Evolutionary conservation across 1,140 invertebrate genomes (phyloP), one percentile per base, ranked within the genome.

Genomic region (Piezodorus guildinii): DNA sequence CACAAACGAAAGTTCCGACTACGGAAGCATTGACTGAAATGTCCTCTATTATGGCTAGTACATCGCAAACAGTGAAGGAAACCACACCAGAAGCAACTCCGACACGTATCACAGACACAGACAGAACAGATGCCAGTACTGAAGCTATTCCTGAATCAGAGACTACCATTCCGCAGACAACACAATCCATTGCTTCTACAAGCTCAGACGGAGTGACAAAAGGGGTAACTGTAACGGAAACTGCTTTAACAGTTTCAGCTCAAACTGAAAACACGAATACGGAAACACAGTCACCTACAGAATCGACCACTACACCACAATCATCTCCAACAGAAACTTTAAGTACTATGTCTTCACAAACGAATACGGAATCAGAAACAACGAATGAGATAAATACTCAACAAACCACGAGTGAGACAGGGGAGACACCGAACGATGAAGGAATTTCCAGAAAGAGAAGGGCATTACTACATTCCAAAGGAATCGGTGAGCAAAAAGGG

Each of bases 71-170:
- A 4, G 9, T 15, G 1, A 63, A 34, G 4, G 30, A 15, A 9
- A 46, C 4, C 14, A 17, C 17, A 58, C 51, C 49, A 8, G 51
- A 19, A 56, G 12, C 62, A 6, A 43, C 49, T 12, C 43, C 52
- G 15, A 51, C 34, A 14, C 14, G 5, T 21, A 3, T 19, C 23
- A 39, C 44, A 23, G 44, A 19, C 5, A 45, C 21, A 8, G 46
- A 17, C 6, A 61, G 10, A 16, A 43, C 44, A 49, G 59, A 27
- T 23, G 27, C 8, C 8, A 66, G 30, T 21, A 62, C 62, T 49
- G 64, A 61, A 60, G 65, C 59, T 59, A 58, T 54, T 15, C 34
- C 46, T 16, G 60, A 19, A 51, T 61, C 60, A 60, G 62, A 63
- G 63, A 66, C 25, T 14, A 17, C 19, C 34, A 19, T 16, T 23